These are phyloP conservation scores for Galerucella nymphaeae DNA, from an alignment of 2,888 invertebrate genomes.

Conservation along the genomic window DNA sequence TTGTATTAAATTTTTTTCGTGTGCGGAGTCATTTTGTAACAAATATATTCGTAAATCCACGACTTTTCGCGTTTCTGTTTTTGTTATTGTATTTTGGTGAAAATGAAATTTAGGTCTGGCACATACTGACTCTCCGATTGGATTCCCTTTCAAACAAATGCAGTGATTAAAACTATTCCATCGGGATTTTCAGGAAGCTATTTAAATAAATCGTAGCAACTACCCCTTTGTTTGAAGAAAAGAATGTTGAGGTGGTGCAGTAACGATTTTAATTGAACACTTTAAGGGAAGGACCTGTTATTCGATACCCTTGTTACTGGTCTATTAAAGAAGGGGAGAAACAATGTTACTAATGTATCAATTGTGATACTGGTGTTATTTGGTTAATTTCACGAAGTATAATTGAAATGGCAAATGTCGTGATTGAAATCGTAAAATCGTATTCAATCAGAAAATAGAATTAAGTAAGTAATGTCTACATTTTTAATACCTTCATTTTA, in stretches of 20 bases:
- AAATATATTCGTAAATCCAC: too few species aligned
- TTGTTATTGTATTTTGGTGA: not conserved
- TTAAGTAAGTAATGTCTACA: too few species aligned
- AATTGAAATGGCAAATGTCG: not conserved
- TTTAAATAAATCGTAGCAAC: constrained; percentile 29
- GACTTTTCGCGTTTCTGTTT: not conserved
- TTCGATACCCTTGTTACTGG: constrained; percentile 42
- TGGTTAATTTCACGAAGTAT: not conserved
- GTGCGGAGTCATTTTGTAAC: too few species aligned
- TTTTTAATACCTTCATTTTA: too few species aligned
- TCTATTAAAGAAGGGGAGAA: constrained; percentile 3
- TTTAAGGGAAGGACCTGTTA: constrained; percentile 36
- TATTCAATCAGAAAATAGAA: too few species aligned
- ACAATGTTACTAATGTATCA: constrained; percentile 5
- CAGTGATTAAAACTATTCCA: constrained; percentile 27
- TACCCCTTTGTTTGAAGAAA: constrained; percentile 30
- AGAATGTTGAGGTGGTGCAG: constrained; percentile 41
- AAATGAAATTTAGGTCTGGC: not conserved
- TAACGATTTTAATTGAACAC: constrained; percentile 40
- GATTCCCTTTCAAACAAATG: constrained; percentile 8
- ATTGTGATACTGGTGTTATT: not conserved
- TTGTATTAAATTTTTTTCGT: too few species aligned
- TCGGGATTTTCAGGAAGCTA: constrained; percentile 34
- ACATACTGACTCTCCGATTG: not conserved
- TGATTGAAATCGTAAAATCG: too few species aligned